These are phyloP conservation scores for Lithobates pipiens DNA, from an alignment of 2,797 vertebrate species.

Conservation along the genomic window DNA sequence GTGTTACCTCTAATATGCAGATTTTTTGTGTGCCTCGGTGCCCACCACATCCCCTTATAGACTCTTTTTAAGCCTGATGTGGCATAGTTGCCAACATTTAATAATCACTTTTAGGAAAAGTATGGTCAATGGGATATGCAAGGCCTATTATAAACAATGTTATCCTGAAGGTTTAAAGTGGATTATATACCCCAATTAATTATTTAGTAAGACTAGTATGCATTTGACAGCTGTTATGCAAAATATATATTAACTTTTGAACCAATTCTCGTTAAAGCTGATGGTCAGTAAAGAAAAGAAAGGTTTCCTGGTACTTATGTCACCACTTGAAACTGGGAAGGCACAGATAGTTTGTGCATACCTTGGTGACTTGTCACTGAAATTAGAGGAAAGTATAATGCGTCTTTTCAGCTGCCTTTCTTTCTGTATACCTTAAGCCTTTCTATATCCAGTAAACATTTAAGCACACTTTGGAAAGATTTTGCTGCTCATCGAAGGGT, in stretches of 20 bases:
- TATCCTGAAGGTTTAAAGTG: no score
- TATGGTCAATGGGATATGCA: neutral
- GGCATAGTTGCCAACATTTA: neutral
- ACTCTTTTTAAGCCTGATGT: neutral
- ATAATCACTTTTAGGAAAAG: neutral
- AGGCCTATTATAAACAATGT: neutral
- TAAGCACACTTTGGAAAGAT: conserved; percentile 72
- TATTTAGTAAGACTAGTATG: no score
- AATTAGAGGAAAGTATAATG: neutral
- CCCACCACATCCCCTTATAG: neutral
- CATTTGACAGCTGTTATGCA: neutral
- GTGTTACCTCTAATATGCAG: neutral
- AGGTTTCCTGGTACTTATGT: no score
- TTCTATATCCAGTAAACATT: conserved; percentile 72
- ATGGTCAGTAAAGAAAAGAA: neutral
- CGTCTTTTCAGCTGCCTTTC: neutral
- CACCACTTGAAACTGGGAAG: no score
- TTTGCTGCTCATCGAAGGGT: conserved; percentile 74
- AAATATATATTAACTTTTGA: neutral
- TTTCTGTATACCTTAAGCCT: conserved; percentile 65
- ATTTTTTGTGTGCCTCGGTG: neutral
- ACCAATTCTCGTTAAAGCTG: neutral
- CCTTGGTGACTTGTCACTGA: neutral
- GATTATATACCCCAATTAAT: no score
- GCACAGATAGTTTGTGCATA: no score